Evolutionary conservation across 2,888 invertebrate genomes (phyloP).

Genomic region (Morpho achilles): DNA sequence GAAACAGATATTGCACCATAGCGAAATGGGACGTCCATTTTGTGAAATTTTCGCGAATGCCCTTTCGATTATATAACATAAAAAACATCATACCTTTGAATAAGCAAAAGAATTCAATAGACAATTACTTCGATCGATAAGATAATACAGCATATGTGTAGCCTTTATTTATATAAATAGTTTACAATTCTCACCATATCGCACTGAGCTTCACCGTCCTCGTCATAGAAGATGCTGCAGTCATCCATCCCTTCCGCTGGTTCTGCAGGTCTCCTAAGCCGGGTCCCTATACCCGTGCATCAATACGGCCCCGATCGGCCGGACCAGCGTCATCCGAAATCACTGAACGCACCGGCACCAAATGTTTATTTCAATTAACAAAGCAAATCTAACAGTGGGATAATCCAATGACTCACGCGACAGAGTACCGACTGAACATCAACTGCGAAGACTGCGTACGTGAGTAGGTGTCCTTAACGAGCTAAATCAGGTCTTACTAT

Average conservation of each 20-base stretch:
- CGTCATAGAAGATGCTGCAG: constrained; percentile 76
- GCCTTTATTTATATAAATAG: no score
- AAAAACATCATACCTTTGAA: background rate
- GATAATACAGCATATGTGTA: background rate
- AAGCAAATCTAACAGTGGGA: constrained; percentile 54
- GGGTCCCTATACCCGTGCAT: constrained; percentile 68
- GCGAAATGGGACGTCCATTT: constrained; percentile 29
- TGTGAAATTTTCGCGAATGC: constrained; percentile 24
- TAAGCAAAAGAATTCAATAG: no score
- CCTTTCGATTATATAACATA: constrained; percentile 28
- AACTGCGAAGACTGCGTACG: constrained; percentile 33
- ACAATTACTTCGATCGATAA: background rate
- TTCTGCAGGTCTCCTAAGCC: constrained; percentile 50
- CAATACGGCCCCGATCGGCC: constrained; percentile 53
- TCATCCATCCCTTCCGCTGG: constrained; percentile 71
- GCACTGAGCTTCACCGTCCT: constrained; percentile 73
- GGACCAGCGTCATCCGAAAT: constrained; percentile 75
- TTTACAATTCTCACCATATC: constrained; percentile 64
- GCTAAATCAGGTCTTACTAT: constrained; percentile 32
- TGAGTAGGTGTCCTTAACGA: constrained; percentile 75
- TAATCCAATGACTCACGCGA: constrained; percentile 71
- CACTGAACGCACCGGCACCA: constrained; percentile 48
- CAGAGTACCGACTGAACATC: constrained; percentile 47
- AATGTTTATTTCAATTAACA: constrained; percentile 41
- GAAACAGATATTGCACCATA: constrained; percentile 18